phyloP scores from a whole-genome alignment of 2,888 invertebrate genomes.

The Callinectes sapidus region DNA sequence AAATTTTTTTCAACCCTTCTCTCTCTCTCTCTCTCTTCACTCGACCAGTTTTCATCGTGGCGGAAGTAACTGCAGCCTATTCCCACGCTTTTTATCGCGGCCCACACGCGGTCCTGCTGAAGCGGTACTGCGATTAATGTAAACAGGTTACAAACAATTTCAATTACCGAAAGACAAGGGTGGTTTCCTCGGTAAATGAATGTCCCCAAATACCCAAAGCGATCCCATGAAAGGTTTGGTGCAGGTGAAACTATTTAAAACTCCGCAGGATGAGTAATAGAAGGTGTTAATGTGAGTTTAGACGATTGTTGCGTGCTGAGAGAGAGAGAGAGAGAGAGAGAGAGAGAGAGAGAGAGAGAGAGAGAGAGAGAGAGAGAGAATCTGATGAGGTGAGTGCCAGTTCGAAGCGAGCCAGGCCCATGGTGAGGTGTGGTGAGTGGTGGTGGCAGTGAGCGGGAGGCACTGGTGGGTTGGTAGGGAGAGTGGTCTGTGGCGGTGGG shows the following conservation, averaged over 20 bases:
- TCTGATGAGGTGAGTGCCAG: not conserved
- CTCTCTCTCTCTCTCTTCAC: no score
- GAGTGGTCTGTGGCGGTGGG: not conserved
- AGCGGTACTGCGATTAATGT: not conserved
- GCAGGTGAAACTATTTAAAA: not conserved
- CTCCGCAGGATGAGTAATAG: not conserved
- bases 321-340: not conserved
- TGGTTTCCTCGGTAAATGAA: not conserved
- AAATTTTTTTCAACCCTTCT: not conserved
- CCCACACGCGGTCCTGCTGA: not conserved
- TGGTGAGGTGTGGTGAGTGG: not conserved
- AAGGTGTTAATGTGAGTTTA: conserved; percentile 33
- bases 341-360: not conserved
- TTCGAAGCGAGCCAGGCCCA: not conserved
- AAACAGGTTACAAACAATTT: conserved; percentile 4
- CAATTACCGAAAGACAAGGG: conserved; percentile 15
- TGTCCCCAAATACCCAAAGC: not conserved
- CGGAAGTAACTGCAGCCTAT: not conserved
- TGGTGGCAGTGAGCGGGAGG: not conserved
- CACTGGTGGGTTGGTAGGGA: not conserved
- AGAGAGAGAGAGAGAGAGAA: not conserved
- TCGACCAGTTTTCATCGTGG: conserved; percentile 16
- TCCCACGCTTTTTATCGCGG: not conserved
- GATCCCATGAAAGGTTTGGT: not conserved
- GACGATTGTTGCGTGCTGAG: not conserved